Conservation (phyloP, 2,113 vertebrate genomes). For the Falcunculus frontatus region DNA sequence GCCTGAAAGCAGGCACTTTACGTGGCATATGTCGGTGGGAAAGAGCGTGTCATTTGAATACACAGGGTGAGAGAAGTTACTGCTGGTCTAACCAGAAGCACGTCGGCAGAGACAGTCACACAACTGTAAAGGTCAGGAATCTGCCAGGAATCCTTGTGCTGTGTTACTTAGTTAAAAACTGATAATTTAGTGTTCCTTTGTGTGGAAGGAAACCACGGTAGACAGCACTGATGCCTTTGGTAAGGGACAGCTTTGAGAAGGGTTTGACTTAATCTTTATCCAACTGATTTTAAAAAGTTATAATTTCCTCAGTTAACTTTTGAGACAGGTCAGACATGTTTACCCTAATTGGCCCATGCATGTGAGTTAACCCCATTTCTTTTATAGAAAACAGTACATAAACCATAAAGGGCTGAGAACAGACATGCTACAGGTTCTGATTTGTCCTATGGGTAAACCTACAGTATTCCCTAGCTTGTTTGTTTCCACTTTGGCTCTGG, state of each 20-base stretch:
- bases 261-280: neutral
- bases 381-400: neutral
- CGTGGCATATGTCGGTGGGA: fast-evolving
- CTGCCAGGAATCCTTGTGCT: neutral
- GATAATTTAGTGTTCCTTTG: neutral
- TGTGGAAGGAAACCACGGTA: neutral
- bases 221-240: neutral
- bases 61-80: neutral
- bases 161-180: neutral
- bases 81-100: neutral
- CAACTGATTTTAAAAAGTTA: neutral
- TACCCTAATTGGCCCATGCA: neutral
- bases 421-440: neutral
- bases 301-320: neutral
- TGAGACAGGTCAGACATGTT: neutral
- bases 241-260: neutral
- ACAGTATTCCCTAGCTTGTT: neutral
- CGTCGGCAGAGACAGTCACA: neutral
- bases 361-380: neutral
- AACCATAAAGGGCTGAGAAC: neutral
- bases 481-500: neutral
- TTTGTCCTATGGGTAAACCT: neutral
- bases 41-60: neutral
- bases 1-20: neutral
- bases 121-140: neutral